phyloP scores from a whole-genome alignment of 2,888 invertebrate genomes.

The Lepidonotus clava region DNA sequence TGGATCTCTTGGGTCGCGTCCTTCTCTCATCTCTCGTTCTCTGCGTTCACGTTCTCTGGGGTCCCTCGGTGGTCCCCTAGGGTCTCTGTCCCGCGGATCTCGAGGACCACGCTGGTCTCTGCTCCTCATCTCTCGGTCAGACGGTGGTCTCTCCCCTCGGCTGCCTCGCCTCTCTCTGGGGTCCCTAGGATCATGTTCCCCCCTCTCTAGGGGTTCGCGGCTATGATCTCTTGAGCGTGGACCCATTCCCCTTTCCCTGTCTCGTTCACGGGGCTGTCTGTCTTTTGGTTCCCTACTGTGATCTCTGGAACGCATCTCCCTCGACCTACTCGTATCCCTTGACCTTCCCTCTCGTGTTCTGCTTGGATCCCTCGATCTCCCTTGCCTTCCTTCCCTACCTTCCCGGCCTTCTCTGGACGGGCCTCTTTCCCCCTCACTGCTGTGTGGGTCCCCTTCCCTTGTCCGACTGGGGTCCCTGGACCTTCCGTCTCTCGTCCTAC shows the following conservation, averaged over 20 bases:
- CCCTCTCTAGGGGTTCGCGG: neutral
- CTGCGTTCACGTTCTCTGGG: constrained; percentile 28
- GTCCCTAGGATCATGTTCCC: constrained; percentile 13
- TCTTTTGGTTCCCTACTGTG: neutral
- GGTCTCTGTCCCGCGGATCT: neutral
- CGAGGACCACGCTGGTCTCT: neutral
- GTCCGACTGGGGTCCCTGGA: neutral
- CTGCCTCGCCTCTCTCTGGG: neutral
- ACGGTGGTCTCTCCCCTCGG: neutral
- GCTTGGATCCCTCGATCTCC: constrained; percentile 14
- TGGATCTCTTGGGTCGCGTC: neutral
- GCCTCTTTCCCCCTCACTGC: neutral
- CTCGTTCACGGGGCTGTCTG: constrained; percentile 7
- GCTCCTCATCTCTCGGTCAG: constrained; percentile 35
- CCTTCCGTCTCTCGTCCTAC: constrained; percentile 7
- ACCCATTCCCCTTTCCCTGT: neutral
- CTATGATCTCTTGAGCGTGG: constrained; percentile 45
- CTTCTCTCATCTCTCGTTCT: constrained; percentile 4
- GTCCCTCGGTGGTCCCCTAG: neutral
- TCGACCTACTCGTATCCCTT: neutral
- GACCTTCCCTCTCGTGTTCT: neutral
- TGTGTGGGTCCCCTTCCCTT: neutral
- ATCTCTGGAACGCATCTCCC: neutral
- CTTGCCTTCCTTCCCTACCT: neutral
- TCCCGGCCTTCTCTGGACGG: neutral